Evolutionary conservation across 2,797 vertebrate species (phyloP), one percentile per base, ranked within the genome.

Genomic region (Esox masquinongy): DNA sequence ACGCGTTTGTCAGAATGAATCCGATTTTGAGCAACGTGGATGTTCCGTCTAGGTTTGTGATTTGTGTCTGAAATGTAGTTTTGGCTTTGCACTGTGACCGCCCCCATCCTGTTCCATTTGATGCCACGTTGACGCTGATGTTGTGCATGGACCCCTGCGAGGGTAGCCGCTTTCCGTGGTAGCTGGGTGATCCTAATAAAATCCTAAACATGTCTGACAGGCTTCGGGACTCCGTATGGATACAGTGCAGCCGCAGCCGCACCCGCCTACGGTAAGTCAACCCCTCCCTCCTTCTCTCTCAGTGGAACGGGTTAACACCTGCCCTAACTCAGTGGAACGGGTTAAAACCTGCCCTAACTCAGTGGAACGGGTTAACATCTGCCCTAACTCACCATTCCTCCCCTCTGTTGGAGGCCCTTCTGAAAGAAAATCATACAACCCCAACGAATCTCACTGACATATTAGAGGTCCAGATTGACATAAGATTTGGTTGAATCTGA

Each of bases 171-270:
- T 43, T 43, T 9, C 39, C 39, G 5, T 43, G 39, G 39, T 43
- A 15, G 47, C 50, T 11, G 19, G 47, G 24, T 47, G 43, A 47
- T 12, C 9, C 16, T 72, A 29, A 47, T 70, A 1, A 24, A 11
- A 11, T n/a, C 15, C 51, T 22, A n/a, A 36, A 3, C 22, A 17
- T 66, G 24, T 66, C 26, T 66, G 73, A 67, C 88, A 99, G 98
- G 98, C 81, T 99, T 99, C 1, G 97, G 97, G 87, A 92, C 96
- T 75, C 97, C 98, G 0, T 99, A 99, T 47, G 98, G 96, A 78
- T 99, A 98, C 86, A 96, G 95, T 77, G 94, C 97, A 24, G 97
- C 98, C 9, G 95, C 97, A 77, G 93, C 94, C 79, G 91, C 94
- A 53, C 97, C 97, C 78, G 97, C 98, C 79, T 99, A 99, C 75